These are phyloP conservation scores for Chamaetylas fuelleborni DNA, from an alignment of 2,113 vertebrate species.

Conservation along the genomic window DNA sequence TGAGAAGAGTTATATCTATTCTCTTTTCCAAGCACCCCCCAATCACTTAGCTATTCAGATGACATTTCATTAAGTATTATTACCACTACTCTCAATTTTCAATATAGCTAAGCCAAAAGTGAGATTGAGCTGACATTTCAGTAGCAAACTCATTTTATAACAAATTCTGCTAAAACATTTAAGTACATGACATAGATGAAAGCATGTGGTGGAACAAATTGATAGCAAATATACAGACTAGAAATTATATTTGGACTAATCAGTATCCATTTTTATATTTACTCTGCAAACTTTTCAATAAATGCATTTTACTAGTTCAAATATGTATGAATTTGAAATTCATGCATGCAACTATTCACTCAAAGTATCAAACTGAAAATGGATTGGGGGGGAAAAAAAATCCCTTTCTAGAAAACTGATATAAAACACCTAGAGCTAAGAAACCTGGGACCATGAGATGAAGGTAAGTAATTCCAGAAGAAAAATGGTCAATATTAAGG, in stretches of 20 bases:
- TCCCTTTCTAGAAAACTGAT: not conserved
- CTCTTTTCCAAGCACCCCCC: not conserved
- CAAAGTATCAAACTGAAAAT: not conserved
- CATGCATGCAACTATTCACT: not conserved
- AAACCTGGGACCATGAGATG: not conserved
- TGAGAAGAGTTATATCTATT: not conserved
- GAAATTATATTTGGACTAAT: slow-evolving; percentile 30
- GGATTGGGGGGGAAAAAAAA: not conserved
- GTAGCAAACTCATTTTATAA: slow-evolving; percentile 1
- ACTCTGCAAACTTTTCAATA: not conserved
- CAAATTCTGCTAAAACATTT: slow-evolving; percentile 12
- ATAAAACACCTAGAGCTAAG: not conserved
- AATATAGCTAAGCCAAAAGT: not conserved
- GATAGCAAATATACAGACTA: slow-evolving; percentile 28
- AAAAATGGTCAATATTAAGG: not conserved
- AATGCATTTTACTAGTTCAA: slow-evolving; percentile 5
- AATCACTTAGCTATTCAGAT: not conserved
- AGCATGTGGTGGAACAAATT: slow-evolving; percentile 15
- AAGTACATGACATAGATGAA: not conserved
- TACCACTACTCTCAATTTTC: not conserved
- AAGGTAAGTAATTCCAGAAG: not conserved
- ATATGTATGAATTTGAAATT: slow-evolving; percentile 2
- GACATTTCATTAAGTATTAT: slow-evolving; percentile 25
- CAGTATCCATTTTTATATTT: slow-evolving; percentile 36
- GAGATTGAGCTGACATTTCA: slow-evolving; percentile 19